Base-by-base conservation (phyloP, 2,113 vertebrate genomes). In the Coreoperca whiteheadi region DNA sequence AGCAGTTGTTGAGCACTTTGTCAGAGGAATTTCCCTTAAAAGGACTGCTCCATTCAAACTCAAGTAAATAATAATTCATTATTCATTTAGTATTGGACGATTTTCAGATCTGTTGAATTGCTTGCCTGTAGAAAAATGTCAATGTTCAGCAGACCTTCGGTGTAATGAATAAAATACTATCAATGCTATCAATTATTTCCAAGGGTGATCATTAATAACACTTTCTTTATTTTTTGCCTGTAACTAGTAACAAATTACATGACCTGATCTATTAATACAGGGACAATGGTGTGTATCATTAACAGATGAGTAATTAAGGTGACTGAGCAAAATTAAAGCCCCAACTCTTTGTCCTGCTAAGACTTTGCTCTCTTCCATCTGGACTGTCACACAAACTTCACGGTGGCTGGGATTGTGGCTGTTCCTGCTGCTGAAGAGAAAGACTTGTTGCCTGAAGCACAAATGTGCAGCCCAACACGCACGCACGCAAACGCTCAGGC, bases 351-450 rank as follows among this genome's bases (percentile, higher is more conserved):
- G 50, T 39, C 34, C 28, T 53, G 39, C n/a, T 25, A 18, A 21
- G 37, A 80, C 30, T 60, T 77, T 46, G 41, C 57, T 68, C 69
- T 0, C 10, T 57, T 70, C 61, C 63, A 74, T 81, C 51, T 83
- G 59, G 65, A 83, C 75, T 1, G 30, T 79, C 46, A 84, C 23
- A 79, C 28, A 78, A 78, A 73, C 14, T 18, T 2, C 10, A 66
- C 50, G 30, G 4, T 56, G 70, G 68, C 71, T 39, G 57, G 4
- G 70, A 64, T 2, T 2, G 32, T 8, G 23, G 41, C 46, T 74
- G 67, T 59, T 70, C 53, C 77, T 83, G 70, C 34, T 67, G 51
- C 56, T 59, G 76, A 72, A 15, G 48, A 30, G 14, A 54, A 32
- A 43, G 25, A 41, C 46, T 25, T 8, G 14, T 43, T 51, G 65